Conservation (phyloP, 2,888 invertebrate species). For the Papilio protenor region DNA sequence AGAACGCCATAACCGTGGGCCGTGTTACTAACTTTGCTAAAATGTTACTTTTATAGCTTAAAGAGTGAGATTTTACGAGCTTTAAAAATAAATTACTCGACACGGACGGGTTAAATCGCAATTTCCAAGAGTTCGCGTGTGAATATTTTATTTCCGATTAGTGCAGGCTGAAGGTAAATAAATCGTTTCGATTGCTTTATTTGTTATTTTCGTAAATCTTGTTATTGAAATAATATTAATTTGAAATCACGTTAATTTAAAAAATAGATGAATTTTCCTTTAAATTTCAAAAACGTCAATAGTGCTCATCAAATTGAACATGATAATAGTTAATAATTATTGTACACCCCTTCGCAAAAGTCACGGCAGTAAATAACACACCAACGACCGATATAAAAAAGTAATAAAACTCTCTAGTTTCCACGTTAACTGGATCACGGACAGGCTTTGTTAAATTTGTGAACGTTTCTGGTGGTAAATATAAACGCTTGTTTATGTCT, state of each 20-base stretch:
- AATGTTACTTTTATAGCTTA: slow-evolving; percentile 81
- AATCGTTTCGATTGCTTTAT: slow-evolving; percentile 60
- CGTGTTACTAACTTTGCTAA: slow-evolving; percentile 72
- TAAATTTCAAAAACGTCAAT: neutral
- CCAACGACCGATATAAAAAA: slow-evolving; percentile 64
- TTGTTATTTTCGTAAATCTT: slow-evolving; percentile 51
- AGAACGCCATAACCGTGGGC: slow-evolving; percentile 63
- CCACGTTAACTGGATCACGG: slow-evolving; percentile 48
- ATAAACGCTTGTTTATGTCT: slow-evolving; percentile 18
- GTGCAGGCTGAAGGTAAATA: slow-evolving; percentile 68
- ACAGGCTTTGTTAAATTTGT: slow-evolving; percentile 42
- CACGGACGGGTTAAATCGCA: slow-evolving; percentile 69
- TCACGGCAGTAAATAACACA: slow-evolving; percentile 64
- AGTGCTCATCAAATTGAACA: neutral
- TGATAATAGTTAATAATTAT: slow-evolving; percentile 29
- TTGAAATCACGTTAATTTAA: neutral
- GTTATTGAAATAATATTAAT: slow-evolving; percentile 47
- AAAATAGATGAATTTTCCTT: neutral
- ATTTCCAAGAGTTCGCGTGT: slow-evolving; percentile 68
- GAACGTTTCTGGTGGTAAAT: slow-evolving; percentile 29
- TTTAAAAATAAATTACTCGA: slow-evolving; percentile 80
- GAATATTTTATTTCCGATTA: slow-evolving; percentile 74
- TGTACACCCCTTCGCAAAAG: slow-evolving; percentile 52
- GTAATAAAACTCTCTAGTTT: slow-evolving; percentile 56
- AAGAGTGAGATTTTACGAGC: slow-evolving; percentile 82